These are phyloP conservation scores for Cephus spinipes DNA, from an alignment of 2,888 invertebrate species.

Conservation along the genomic window DNA sequence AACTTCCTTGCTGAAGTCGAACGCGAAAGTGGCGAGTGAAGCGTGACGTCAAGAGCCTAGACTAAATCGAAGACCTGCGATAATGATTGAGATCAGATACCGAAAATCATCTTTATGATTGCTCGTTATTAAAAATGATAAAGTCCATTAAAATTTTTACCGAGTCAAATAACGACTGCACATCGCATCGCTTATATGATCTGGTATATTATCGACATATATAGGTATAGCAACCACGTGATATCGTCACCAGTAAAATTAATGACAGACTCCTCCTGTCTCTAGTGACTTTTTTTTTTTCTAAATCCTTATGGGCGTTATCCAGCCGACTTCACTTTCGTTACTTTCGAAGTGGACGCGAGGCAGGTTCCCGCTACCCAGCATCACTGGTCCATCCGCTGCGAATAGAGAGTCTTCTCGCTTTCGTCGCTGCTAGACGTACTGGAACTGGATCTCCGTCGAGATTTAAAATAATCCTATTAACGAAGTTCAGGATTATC, in stretches of 20 bases:
- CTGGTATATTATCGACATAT: not conserved
- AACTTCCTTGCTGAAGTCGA: constrained; percentile 20
- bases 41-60: not conserved
- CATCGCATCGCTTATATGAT: not conserved
- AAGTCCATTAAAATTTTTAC: not conserved
- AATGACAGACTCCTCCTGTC: not conserved
- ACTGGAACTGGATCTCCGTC: constrained; percentile 53
- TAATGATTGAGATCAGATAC: not conserved
- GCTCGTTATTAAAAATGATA: not conserved
- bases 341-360: constrained; percentile 63
- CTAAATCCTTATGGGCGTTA: constrained; percentile 28
- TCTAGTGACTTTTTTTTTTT: not conserved
- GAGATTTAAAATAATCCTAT: not conserved
- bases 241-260: not conserved
- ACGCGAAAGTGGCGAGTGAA: constrained; percentile 2
- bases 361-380: constrained; percentile 43
- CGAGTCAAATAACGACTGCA: not conserved
- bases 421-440: constrained; percentile 54
- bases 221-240: not conserved
- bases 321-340: constrained; percentile 61
- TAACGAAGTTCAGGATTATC: not conserved
- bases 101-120: not conserved
- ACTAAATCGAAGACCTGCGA: not conserved
- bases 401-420: constrained; percentile 60
- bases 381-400: constrained; percentile 47